Conservation (phyloP, 2,888 invertebrate species). For the Rhimphoctona megacephalus region DNA sequence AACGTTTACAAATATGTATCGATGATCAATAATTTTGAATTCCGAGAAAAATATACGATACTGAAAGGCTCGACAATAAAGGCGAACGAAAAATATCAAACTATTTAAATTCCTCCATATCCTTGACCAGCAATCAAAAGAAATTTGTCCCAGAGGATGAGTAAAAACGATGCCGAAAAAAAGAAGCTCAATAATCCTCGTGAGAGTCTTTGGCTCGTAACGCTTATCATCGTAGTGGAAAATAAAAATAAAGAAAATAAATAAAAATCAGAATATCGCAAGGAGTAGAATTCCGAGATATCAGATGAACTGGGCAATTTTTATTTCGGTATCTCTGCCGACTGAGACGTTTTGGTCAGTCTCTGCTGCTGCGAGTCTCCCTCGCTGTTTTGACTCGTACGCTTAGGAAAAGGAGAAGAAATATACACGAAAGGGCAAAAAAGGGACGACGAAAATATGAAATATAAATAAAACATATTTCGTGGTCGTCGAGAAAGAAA, state of each 20-base stretch:
- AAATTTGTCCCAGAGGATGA: slow-evolving; percentile 6
- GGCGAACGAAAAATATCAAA: not conserved
- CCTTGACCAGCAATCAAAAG: slow-evolving; percentile 1
- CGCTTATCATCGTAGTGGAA: slow-evolving; percentile 15
- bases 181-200: slow-evolving; percentile 11
- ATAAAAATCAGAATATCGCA: slow-evolving; percentile 20
- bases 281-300: slow-evolving; percentile 36
- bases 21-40: not conserved
- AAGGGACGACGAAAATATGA: slow-evolving; percentile 79
- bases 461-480: slow-evolving; percentile 85
- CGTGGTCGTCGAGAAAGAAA: slow-evolving; percentile 76
- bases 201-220: slow-evolving; percentile 1
- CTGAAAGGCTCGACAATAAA: not conserved
- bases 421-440: slow-evolving; percentile 31
- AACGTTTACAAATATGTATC: not conserved
- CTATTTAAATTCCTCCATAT: not conserved
- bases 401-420: slow-evolving; percentile 34
- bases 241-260: slow-evolving; percentile 14
- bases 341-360: slow-evolving; percentile 49
- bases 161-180: not conserved
- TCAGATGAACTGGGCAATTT: slow-evolving; percentile 65
- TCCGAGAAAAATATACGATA: not conserved
- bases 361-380: slow-evolving; percentile 14
- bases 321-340: slow-evolving; percentile 58
- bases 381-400: not conserved